Conservation (phyloP, 1,140 invertebrate species). For the Catajapyx aquilonaris region DNA sequence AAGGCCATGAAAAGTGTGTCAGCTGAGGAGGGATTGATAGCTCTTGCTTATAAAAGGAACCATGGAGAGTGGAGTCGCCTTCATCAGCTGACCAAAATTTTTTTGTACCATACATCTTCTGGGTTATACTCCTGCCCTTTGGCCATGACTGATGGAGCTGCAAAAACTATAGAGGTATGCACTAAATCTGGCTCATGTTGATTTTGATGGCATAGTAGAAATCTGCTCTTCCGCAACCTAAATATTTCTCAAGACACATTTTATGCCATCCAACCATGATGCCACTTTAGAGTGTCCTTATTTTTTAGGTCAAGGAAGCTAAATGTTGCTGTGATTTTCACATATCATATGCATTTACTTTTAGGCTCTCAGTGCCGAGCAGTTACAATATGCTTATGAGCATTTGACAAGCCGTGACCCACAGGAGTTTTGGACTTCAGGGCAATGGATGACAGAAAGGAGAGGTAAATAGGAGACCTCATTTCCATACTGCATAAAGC, state of each 20-base stretch:
- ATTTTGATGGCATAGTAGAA: too few species aligned
- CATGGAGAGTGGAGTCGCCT: slow-evolving; percentile 26
- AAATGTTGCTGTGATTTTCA: too few species aligned
- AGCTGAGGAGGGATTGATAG: slow-evolving; percentile 33
- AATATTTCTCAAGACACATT: too few species aligned
- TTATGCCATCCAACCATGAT: too few species aligned
- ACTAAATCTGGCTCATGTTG: not conserved
- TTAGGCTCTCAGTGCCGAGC: slow-evolving; percentile 11
- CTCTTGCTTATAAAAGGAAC: slow-evolving; percentile 30
- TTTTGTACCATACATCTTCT: slow-evolving; percentile 28
- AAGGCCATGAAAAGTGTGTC: slow-evolving; percentile 28
- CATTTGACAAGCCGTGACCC: slow-evolving; percentile 26
- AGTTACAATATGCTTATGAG: slow-evolving; percentile 18
- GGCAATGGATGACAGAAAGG: slow-evolving; percentile 42
- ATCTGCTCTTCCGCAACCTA: too few species aligned
- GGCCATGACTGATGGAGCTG: slow-evolving; percentile 41
- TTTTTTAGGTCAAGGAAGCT: too few species aligned
- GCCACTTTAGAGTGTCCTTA: too few species aligned
- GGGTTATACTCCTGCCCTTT: slow-evolving; percentile 35
- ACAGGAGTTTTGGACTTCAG: slow-evolving; percentile 33
- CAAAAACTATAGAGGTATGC: slow-evolving; percentile 25
- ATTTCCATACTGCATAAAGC: too few species aligned
- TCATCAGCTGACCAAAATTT: slow-evolving; percentile 32
- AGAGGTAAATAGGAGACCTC: slow-evolving; percentile 18
- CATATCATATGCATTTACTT: too few species aligned